phyloP scores from a whole-genome alignment of 2,888 invertebrate genomes.

The Leptinotarsa juncta region DNA sequence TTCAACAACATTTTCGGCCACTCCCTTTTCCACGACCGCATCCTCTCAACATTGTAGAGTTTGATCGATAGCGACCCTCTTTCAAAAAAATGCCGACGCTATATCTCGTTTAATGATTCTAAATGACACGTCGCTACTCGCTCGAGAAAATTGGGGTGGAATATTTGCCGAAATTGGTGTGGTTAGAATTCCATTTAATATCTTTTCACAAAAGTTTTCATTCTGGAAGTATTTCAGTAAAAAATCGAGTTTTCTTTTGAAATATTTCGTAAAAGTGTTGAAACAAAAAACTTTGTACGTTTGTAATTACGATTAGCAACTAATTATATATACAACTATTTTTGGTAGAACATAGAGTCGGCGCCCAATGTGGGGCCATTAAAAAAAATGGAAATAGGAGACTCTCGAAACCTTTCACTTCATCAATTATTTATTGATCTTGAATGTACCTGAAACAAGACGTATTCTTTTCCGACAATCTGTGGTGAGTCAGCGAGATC shows the following conservation, averaged over 20 bases:
- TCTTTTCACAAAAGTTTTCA: too few relatives aligned
- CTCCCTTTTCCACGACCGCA: conserved; percentile 29
- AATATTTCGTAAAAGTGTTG: too few relatives aligned
- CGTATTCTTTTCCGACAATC: background rate
- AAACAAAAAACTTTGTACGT: too few relatives aligned
- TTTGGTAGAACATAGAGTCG: background rate
- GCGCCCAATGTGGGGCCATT: background rate
- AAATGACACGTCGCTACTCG: conserved; percentile 14
- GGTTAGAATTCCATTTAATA: too few relatives aligned
- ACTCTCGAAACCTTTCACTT: too few relatives aligned
- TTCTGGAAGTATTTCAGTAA: too few relatives aligned
- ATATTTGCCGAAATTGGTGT: background rate
- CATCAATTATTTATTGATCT: too few relatives aligned
- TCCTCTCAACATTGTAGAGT: conserved; percentile 9
- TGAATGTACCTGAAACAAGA: background rate
- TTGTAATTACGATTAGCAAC: too few relatives aligned
- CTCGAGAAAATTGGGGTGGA: conserved; percentile 15
- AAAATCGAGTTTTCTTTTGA: too few relatives aligned
- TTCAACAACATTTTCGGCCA: conserved; percentile 39
- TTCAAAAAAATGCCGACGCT: conserved; percentile 15
- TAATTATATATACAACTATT: too few relatives aligned
- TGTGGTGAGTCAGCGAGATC: background rate
- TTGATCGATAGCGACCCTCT: conserved; percentile 14
- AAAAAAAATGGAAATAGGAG: background rate
- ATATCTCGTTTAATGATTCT: conserved; percentile 13